Percentiles rank a stretch among this genome's conserved stretches.
Evolutionary conservation across 2,888 invertebrate species (phyloP).

Genomic region (Andrena bucephala): DNA sequence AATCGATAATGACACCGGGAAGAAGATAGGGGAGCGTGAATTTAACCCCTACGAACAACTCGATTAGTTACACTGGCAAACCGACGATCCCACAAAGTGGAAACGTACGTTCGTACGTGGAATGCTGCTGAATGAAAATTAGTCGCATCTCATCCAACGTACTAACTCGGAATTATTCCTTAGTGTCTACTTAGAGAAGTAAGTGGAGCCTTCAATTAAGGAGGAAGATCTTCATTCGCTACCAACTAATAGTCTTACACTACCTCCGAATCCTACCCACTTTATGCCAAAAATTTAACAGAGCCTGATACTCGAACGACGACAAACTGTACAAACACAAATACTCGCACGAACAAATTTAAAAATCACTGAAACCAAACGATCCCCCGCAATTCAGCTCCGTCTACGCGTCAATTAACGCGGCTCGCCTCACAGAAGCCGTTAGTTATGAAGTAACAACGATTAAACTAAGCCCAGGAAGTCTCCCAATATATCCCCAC

Average conservation of each 20-base stretch:
- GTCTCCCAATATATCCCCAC: slow-evolving; percentile 31
- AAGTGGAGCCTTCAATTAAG: background rate
- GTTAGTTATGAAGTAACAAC: slow-evolving; percentile 37
- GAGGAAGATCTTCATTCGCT: background rate
- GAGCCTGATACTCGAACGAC: no score
- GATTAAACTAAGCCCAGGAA: slow-evolving; percentile 52
- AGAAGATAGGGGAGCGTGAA: background rate
- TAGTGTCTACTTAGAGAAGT: slow-evolving; percentile 4
- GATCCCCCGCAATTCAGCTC: slow-evolving; percentile 25
- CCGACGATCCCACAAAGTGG: slow-evolving; percentile 3
- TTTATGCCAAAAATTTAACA: no score
- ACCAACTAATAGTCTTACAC: background rate
- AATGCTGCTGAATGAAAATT: slow-evolving; percentile 3
- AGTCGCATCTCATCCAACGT: background rate
- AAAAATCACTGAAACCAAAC: background rate
- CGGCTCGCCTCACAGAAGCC: background rate
- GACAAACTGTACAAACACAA: background rate
- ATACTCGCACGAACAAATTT: background rate
- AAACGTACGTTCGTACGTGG: background rate
- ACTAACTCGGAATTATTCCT: slow-evolving; percentile 3
- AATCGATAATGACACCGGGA: slow-evolving; percentile 1
- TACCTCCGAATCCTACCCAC: no score
- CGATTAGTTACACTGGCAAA: slow-evolving; percentile 18
- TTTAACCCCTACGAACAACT: background rate
- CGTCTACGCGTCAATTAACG: slow-evolving; percentile 11